These are phyloP conservation scores for Enteromius thamalakanensis DNA, from an alignment of 2,797 vertebrate genomes.

Conservation along the genomic window DNA sequence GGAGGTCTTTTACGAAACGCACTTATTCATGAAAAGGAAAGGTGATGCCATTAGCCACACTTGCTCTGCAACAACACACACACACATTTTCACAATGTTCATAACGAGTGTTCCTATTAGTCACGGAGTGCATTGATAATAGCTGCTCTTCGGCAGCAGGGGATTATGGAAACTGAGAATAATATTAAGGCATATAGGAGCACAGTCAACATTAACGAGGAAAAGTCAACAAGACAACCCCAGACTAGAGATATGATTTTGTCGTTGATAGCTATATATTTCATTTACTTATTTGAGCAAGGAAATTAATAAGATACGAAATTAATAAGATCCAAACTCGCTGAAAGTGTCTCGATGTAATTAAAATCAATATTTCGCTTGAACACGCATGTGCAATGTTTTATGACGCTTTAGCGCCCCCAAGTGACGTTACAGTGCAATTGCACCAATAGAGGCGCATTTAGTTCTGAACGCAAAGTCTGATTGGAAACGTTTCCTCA, in stretches of 20 bases:
- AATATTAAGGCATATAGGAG: conserved; percentile 30
- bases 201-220: neutral
- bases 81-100: neutral
- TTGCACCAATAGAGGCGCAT: neutral
- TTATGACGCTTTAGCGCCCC: neutral
- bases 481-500: neutral
- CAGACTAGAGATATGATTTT: neutral
- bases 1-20: neutral
- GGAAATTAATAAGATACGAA: neutral
- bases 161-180: conserved; percentile 28
- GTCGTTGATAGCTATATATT: neutral
- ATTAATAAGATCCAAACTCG: neutral
- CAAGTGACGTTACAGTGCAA: neutral
- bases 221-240: conserved; percentile 19
- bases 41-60: neutral
- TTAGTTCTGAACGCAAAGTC: neutral
- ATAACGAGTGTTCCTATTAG: conserved; percentile 18
- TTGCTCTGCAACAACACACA: neutral
- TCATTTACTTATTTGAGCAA: neutral
- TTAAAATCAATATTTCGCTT: neutral
- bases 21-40: neutral
- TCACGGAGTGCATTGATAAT: conserved; percentile 14
- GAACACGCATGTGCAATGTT: too few relatives aligned
- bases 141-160: neutral
- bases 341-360: neutral